Evolutionary conservation across 2,888 invertebrate genomes (phyloP).

Genomic region (Sphaeridia pumilis): DNA sequence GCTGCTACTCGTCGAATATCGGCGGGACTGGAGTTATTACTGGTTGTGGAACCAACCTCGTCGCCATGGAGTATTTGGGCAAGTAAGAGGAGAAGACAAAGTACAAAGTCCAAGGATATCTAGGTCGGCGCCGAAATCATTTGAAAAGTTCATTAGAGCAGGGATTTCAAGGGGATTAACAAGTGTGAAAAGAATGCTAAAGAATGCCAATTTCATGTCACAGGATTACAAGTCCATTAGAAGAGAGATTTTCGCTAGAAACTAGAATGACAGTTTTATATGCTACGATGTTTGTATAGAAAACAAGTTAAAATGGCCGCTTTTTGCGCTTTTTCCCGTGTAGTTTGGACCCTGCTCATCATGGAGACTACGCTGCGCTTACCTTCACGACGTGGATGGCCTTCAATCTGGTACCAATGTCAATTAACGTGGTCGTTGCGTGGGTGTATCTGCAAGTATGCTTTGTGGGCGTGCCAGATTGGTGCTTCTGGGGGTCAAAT

Average conservation of each 20-base stretch:
- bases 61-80: conserved; percentile 25
- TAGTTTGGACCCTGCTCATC: conserved; percentile 28
- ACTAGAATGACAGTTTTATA: too few species aligned
- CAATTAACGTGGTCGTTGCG: conserved; percentile 24
- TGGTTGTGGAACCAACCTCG: conserved; percentile 30
- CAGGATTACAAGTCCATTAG: too few species aligned
- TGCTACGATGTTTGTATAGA: not conserved
- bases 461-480: conserved; percentile 26
- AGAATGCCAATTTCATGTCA: too few species aligned
- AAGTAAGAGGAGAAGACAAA: too few species aligned
- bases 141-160: too few species aligned
- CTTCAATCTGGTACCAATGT: conserved; percentile 28
- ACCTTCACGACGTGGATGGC: conserved; percentile 33
- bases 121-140: too few species aligned
- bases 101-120: too few species aligned
- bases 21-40: conserved; percentile 34
- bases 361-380: conserved; percentile 23
- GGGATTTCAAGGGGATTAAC: too few species aligned
- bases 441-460: conserved; percentile 29
- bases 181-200: too few species aligned
- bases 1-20: conserved; percentile 33
- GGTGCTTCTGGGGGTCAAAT: conserved; percentile 15
- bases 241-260: too few species aligned
- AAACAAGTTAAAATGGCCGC: not conserved
- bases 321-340: not conserved